Percentiles rank a stretch among this genome's conserved stretches.
These are phyloP conservation scores for Atethmia centrago DNA, from an alignment of 2,888 invertebrate genomes.

Conservation along the genomic window DNA sequence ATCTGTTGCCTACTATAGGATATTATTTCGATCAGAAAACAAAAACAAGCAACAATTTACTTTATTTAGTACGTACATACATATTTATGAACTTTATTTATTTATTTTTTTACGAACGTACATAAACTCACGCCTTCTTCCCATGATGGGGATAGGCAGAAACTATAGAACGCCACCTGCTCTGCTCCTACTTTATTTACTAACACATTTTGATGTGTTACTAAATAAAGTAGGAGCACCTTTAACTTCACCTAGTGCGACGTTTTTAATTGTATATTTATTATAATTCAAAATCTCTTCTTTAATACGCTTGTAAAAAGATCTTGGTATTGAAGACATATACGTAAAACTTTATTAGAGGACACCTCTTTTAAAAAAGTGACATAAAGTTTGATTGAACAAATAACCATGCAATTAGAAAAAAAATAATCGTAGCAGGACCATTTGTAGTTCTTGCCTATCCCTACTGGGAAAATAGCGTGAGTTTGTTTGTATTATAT, in stretches of 20 bases:
- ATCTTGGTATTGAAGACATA: not conserved
- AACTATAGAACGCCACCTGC: too few species aligned
- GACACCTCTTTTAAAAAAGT: not conserved
- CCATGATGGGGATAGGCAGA: too few species aligned
- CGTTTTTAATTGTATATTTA: not conserved
- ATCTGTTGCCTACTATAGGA: not conserved
- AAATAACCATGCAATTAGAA: not conserved
- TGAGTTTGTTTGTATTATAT: not conserved
- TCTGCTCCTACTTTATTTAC: not conserved
- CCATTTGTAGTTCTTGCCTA: not conserved
- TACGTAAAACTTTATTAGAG: not conserved
- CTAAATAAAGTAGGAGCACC: too few species aligned
- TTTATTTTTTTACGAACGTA: too few species aligned
- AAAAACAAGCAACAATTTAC: conserved; percentile 11
- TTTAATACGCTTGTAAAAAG: too few species aligned
- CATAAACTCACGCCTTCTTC: too few species aligned
- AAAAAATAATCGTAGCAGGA: not conserved
- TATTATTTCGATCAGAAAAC: conserved; percentile 6
- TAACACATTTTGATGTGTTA: too few species aligned
- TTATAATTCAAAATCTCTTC: not conserved
- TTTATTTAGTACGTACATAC: not conserved
- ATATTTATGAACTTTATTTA: too few species aligned
- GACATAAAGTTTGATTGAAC: not conserved
- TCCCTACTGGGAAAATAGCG: too few species aligned
- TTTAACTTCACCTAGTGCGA: not conserved